Conservation (phyloP, 2,113 vertebrate genomes). For the Xiphorhynchus elegans region DNA sequence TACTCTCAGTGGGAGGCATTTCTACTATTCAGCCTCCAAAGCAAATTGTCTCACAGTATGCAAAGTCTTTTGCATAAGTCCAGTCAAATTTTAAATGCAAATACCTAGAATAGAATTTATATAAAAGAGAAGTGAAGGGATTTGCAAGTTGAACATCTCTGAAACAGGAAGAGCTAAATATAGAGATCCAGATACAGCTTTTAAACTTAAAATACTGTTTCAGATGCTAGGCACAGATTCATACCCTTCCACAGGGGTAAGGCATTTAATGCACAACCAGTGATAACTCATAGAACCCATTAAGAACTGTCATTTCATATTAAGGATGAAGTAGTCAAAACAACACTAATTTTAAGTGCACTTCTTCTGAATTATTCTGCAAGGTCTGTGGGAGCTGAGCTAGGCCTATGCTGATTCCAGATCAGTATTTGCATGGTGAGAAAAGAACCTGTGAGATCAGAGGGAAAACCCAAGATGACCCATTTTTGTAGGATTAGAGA, state of each 20-base stretch:
- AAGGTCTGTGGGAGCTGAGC: neutral
- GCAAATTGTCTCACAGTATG: neutral
- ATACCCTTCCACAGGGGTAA: neutral
- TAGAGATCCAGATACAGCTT: neutral
- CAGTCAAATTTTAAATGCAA: constrained; percentile 6
- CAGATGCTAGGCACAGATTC: neutral
- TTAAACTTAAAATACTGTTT: neutral
- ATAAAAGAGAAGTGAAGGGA: neutral
- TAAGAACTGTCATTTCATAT: neutral
- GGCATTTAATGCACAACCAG: neutral
- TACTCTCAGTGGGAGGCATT: neutral
- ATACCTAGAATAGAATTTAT: neutral
- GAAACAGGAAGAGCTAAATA: constrained; percentile 10
- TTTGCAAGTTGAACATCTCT: neutral
- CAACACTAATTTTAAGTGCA: neutral
- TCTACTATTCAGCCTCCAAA: neutral
- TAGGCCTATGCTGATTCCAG: neutral
- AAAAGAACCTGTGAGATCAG: neutral
- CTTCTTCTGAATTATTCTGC: neutral
- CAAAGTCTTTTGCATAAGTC: neutral
- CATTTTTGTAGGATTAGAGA: neutral
- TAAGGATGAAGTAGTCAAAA: neutral
- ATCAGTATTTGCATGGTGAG: neutral
- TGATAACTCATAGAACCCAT: neutral
- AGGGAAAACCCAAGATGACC: neutral